A percentile compares a stretch with the other conserved stretches of the same genome.
Conservation (phyloP, 2,113 vertebrate species). For the Laterallus jamaicensis region DNA sequence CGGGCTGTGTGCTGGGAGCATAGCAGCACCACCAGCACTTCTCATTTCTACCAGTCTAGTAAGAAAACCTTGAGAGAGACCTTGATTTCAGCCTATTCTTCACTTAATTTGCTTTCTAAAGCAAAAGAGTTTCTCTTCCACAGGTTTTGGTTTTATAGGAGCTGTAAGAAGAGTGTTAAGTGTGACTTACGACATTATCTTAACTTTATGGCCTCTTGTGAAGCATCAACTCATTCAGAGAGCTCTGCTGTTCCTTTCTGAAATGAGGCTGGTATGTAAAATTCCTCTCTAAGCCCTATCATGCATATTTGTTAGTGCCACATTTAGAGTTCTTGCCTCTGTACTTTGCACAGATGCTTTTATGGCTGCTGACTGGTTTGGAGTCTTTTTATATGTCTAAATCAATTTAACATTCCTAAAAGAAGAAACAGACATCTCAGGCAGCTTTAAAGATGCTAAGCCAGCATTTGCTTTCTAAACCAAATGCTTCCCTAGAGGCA, state of each 20-base stretch:
- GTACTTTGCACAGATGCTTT: neutral
- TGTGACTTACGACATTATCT: neutral
- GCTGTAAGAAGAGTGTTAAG: neutral
- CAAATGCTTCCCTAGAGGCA: constrained; percentile 12
- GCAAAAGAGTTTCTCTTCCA: neutral
- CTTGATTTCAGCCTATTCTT: neutral
- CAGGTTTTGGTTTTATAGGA: neutral
- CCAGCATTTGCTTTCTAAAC: constrained; percentile 27
- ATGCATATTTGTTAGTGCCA: neutral
- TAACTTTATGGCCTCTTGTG: neutral
- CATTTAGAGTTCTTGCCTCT: neutral
- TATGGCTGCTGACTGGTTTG: neutral
- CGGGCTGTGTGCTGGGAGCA: neutral
- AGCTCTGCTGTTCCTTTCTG: neutral
- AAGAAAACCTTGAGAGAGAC: neutral
- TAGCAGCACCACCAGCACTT: neutral
- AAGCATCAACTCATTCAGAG: neutral
- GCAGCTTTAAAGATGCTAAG: constrained; percentile 26
- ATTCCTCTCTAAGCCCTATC: neutral
- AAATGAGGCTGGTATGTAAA: neutral
- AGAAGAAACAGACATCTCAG: constrained; percentile 29
- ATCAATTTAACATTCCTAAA: constrained; percentile 16
- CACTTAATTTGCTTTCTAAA: neutral
- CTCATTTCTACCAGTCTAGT: neutral
- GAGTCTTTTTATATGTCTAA: constrained; percentile 21